Conservation (phyloP, 2,888 invertebrate species). For the Leptopilina drosophilae region DNA sequence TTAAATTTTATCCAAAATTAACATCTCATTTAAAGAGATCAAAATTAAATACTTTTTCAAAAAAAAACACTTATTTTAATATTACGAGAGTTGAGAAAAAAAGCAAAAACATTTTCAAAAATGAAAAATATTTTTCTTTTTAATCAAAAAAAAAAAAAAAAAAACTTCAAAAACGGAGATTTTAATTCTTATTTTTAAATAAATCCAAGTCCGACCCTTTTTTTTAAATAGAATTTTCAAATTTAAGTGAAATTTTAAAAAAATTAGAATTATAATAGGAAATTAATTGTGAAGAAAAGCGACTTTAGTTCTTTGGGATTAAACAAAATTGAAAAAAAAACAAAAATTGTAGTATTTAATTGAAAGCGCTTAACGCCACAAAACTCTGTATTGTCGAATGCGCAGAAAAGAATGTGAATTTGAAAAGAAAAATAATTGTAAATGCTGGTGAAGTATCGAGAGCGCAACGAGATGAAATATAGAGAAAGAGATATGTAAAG, state of each 20-base stretch:
- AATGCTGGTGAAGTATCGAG: not conserved
- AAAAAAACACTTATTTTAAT: too few species aligned
- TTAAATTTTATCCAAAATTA: not conserved
- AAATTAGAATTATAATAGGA: not conserved
- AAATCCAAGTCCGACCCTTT: not conserved
- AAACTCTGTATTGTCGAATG: slow-evolving; percentile 12
- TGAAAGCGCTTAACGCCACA: not conserved
- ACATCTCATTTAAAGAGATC: too few species aligned
- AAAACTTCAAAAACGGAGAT: not conserved
- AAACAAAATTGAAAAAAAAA: not conserved
- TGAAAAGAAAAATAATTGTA: not conserved
- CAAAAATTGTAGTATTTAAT: not conserved
- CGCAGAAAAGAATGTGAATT: not conserved
- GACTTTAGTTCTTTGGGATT: not conserved
- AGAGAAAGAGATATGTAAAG: slow-evolving; percentile 59
- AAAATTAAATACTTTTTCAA: too few species aligned
- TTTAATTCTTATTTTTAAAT: not conserved
- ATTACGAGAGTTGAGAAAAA: too few species aligned
- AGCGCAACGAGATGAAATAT: slow-evolving; percentile 52
- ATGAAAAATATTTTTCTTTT: too few species aligned
- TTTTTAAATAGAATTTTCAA: not conserved
- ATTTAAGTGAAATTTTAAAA: not conserved
- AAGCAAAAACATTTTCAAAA: too few species aligned
- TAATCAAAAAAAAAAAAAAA: not conserved
- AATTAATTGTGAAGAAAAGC: not conserved